Evolutionary conservation across 1,140 invertebrate species (phyloP).

Genomic region (Agrypnia vestita): DNA sequence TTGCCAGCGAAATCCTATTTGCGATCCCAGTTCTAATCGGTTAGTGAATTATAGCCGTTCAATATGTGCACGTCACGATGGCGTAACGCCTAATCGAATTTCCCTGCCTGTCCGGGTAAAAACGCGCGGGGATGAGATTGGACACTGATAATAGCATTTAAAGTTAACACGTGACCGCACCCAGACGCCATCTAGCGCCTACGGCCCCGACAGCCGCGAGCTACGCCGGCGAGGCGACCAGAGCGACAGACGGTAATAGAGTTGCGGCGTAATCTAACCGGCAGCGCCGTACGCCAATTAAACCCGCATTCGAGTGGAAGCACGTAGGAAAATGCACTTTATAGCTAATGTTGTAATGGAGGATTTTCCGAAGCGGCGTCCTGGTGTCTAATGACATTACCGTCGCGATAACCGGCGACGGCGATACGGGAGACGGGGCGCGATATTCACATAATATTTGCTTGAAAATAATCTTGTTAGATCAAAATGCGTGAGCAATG

Average conservation of each 20-base stretch:
- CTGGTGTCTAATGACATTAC: background rate
- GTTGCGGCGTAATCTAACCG: conserved; percentile 42
- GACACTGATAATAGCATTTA: conserved; percentile 6
- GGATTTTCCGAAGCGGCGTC: conserved; percentile 1
- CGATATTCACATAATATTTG: conserved; percentile 11
- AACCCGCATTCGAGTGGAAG: conserved; percentile 12
- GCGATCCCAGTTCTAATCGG: too few relatives aligned
- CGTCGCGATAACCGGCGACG: background rate
- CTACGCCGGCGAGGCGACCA: background rate
- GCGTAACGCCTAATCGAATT: too few relatives aligned
- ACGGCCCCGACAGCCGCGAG: background rate
- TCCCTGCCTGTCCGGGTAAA: too few relatives aligned
- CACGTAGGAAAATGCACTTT: background rate
- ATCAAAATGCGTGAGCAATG: background rate
- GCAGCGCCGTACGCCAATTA: conserved; percentile 34
- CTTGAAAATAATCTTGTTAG: conserved; percentile 9
- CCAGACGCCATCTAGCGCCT: background rate
- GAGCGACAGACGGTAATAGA: conserved; percentile 48
- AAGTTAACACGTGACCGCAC: background rate
- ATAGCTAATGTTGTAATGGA: background rate
- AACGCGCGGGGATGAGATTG: background rate
- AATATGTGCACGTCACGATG: too few relatives aligned
- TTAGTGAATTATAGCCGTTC: too few relatives aligned
- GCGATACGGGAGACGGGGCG: background rate
- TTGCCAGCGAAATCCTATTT: too few relatives aligned